Evolutionary conservation across 2,797 vertebrate species (phyloP).

Genomic region (Fundulus diaphanus): DNA sequence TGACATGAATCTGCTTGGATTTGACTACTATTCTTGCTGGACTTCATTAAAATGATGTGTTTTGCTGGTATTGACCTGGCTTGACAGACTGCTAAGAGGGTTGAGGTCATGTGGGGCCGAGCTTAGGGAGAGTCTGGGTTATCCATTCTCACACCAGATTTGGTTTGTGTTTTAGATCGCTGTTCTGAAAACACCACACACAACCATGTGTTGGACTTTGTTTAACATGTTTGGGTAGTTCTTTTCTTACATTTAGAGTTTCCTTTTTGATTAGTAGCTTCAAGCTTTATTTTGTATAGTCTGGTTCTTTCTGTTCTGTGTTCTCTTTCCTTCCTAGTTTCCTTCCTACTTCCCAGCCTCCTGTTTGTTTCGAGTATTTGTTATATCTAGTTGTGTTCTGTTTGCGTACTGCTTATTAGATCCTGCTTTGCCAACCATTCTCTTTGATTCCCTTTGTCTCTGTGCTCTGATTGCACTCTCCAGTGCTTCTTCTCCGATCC

Average conservation of each 20-base stretch:
- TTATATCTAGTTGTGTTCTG: too few species aligned
- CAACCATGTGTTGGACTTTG: not conserved
- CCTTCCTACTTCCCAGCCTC: too few species aligned
- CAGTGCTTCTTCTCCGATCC: not conserved
- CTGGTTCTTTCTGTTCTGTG: not conserved
- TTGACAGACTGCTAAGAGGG: too few species aligned
- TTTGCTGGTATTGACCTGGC: not conserved
- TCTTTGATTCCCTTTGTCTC: not conserved
- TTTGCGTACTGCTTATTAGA: too few species aligned
- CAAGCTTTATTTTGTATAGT: not conserved
- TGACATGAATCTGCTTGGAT: not conserved
- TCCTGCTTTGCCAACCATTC: too few species aligned
- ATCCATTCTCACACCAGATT: not conserved
- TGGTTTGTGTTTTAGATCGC: too few species aligned
- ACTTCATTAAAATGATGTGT: not conserved
- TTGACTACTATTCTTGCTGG: not conserved
- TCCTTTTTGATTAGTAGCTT: not conserved
- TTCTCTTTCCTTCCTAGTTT: not conserved
- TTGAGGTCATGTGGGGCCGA: too few species aligned
- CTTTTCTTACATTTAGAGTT: not conserved
- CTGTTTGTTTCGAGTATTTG: too few species aligned
- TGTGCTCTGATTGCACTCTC: not conserved
- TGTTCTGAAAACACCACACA: too few species aligned
- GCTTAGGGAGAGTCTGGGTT: too few species aligned
- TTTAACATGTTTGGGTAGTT: not conserved